Evolutionary conservation across 2,888 invertebrate species (phyloP), one percentile per base, ranked within the genome.

Genomic region (Hyalella azteca): DNA sequence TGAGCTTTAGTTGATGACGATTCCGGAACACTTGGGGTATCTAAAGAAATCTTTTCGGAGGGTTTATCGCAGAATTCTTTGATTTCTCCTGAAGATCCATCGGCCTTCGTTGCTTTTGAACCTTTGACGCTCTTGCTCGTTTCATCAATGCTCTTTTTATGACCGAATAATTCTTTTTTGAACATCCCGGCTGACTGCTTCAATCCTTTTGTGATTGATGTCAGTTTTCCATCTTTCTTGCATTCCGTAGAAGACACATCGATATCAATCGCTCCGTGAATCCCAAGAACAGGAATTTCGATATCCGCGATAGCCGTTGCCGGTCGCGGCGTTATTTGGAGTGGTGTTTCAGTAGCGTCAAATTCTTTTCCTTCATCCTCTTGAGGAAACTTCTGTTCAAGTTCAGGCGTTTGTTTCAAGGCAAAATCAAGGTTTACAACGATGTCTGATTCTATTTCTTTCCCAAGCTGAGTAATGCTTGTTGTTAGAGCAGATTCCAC

Each of bases 21-120:
- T 19, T 22, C 39, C 13, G 32, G 22, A 3, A 36, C 36, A 19
- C 19, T 29, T 36, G 32, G 15, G 13, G 29, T 19, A 7, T 19
- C 66, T 7, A n/a, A 19, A 36, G 66, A 13, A 0, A 66, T 11
- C 36, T 81, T 78, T 22, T 81, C 83, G 22, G 80, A 79, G 45
- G 81, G 73, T 60, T 81, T 81, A 39, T 83, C 79, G 9, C 78
- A 32, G 5, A 77, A 54, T 48, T 26, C 36, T 36, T 50, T 66
- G n/a, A 48, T 32, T 76, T 66, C 76, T 73, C 81, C 81, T 32
- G 78, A 76, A n/a, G 81, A n/a, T 77, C 81, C 83, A 80, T 80
- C 73, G 36, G 78, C 73, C 26, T 79, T 83, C 7, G 75, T 78
- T 75, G 79, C 80, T 41, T 73, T 48, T 60, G 66, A 80, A 41